Conservation (phyloP, 2,113 vertebrate species). For the Tragelaphus strepsiceros region DNA sequence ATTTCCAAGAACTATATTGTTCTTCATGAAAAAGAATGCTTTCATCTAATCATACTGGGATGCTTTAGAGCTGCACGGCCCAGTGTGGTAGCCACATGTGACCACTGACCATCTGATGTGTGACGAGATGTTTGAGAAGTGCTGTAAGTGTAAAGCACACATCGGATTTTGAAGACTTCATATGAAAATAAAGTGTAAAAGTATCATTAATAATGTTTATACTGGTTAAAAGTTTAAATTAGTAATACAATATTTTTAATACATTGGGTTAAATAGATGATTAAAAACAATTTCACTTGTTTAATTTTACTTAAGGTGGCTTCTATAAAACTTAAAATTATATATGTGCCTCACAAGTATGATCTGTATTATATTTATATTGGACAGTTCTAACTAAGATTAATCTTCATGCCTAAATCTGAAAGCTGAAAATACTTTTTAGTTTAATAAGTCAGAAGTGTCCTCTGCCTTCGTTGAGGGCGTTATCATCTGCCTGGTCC, state of each 20-base stretch:
- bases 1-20: background rate
- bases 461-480: background rate
- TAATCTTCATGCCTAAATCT: background rate
- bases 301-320: background rate
- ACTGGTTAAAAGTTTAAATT: background rate
- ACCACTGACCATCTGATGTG: background rate
- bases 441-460: background rate
- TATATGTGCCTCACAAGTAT: background rate
- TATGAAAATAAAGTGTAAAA: background rate
- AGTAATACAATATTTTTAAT: background rate
- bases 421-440: background rate
- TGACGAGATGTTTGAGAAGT: background rate
- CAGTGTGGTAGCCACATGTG: background rate
- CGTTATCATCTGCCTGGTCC: background rate
- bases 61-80: background rate
- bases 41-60: background rate
- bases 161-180: background rate
- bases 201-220: background rate
- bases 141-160: background rate
- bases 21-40: background rate
- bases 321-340: background rate
- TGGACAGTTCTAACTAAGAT: background rate
- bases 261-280: background rate
- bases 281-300: background rate
- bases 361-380: background rate